A percentile compares a stretch with the other conserved stretches of the same genome.
Conservation (phyloP, 1,140 invertebrate genomes). For the Bombus picipes region DNA sequence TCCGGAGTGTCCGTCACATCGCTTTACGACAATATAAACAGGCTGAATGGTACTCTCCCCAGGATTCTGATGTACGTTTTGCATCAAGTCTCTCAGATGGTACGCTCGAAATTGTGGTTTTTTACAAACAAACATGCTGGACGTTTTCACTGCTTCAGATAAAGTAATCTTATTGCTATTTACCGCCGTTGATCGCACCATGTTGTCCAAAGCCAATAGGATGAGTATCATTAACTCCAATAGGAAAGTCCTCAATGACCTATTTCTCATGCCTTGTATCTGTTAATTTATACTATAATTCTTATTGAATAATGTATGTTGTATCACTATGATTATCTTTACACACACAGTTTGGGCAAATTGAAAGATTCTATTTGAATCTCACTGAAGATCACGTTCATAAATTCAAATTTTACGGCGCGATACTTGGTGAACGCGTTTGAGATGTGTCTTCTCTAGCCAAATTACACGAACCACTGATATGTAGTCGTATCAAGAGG, state of each 20-base stretch:
- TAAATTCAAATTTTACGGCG: not conserved
- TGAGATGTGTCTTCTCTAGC: not conserved
- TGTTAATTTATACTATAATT: not conserved
- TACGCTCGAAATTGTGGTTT: slow-evolving; percentile 69
- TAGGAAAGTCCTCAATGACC: slow-evolving; percentile 7
- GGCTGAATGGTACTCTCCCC: slow-evolving; percentile 60
- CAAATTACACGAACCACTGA: slow-evolving; percentile 9
- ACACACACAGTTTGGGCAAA: not conserved
- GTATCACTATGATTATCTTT: not conserved
- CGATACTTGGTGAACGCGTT: not conserved
- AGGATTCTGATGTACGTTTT: slow-evolving; percentile 41
- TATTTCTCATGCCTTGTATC: slow-evolving; percentile 43
- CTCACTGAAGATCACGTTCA: not conserved
- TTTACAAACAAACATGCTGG: slow-evolving; percentile 56
- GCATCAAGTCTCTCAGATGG: slow-evolving; percentile 66
- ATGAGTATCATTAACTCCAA: slow-evolving; percentile 53
- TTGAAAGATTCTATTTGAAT: too few species aligned
- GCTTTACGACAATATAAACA: slow-evolving; percentile 66
- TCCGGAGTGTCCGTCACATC: slow-evolving; percentile 70
- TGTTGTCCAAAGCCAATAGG: slow-evolving; percentile 35
- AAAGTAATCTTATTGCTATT: slow-evolving; percentile 47
- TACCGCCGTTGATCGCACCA: not conserved
- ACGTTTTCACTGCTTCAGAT: slow-evolving; percentile 29
- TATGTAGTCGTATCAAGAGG: slow-evolving; percentile 52
- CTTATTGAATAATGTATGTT: too few species aligned